Conservation (phyloP, 1,140 invertebrate genomes). For the Neodiprion pinetum region DNA sequence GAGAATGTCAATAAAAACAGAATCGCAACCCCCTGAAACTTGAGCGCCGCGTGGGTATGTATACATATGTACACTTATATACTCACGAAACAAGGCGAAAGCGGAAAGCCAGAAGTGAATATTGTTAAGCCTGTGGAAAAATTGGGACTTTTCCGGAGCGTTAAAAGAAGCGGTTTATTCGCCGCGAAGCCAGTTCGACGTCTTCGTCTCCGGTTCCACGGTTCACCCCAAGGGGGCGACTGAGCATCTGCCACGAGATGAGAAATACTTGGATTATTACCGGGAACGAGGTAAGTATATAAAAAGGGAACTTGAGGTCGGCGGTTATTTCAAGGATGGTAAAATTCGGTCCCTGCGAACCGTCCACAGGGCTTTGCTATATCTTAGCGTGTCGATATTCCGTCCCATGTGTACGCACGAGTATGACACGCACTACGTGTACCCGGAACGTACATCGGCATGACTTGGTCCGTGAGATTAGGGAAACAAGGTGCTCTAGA, state of each 20-base stretch:
- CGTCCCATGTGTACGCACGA: too few relatives aligned
- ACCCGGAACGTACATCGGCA: too few relatives aligned
- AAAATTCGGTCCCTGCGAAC: neutral
- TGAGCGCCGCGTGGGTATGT: too few relatives aligned
- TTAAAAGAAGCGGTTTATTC: neutral
- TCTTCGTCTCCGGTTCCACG: neutral
- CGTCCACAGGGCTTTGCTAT: too few relatives aligned
- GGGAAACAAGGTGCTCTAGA: too few relatives aligned
- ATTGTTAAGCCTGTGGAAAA: neutral
- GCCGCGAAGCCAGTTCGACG: neutral
- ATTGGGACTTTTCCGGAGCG: neutral
- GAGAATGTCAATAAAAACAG: neutral
- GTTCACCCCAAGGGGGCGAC: neutral
- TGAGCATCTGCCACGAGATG: slow-evolving; percentile 1
- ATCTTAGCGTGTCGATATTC: too few relatives aligned
- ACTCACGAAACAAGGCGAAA: too few relatives aligned
- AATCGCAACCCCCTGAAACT: neutral
- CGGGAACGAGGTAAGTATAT: neutral
- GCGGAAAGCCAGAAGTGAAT: too few relatives aligned
- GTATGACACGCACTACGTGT: too few relatives aligned
- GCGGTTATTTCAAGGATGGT: neutral
- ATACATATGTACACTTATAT: too few relatives aligned
- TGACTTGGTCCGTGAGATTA: too few relatives aligned
- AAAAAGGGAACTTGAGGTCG: neutral
- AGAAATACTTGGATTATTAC: slow-evolving; percentile 5